phyloP scores from a whole-genome alignment of 2,113 vertebrate genomes.

The Puntigrus tetrazona region DNA sequence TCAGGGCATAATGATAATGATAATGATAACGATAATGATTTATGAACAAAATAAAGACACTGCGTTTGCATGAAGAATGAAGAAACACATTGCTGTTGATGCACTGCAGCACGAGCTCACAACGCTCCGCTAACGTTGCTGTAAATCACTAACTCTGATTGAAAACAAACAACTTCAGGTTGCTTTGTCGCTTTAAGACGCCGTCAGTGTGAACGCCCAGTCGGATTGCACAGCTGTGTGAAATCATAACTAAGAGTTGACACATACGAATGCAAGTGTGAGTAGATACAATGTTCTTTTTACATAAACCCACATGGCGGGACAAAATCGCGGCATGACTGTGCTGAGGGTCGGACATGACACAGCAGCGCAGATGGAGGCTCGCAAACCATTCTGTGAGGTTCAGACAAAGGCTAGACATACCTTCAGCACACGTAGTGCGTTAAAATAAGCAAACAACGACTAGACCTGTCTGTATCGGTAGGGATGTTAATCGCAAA shows the following conservation, averaged over 20 bases:
- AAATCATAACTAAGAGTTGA: not conserved
- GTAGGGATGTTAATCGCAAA: slow-evolving; percentile 10
- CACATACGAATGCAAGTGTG: not conserved
- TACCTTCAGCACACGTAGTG: slow-evolving; percentile 14
- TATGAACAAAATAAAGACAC: not conserved
- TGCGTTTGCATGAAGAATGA: no score
- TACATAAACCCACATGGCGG: not conserved
- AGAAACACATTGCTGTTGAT: not conserved
- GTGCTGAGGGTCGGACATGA: not conserved
- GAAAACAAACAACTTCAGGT: not conserved
- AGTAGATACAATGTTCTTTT: not conserved
- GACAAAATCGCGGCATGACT: slow-evolving; percentile 12
- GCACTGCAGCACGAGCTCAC: not conserved
- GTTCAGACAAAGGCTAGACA: slow-evolving; percentile 32
- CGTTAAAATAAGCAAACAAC: slow-evolving; percentile 51
- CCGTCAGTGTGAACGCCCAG: not conserved
- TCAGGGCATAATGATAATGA: not conserved
- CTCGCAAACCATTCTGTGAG: slow-evolving; percentile 13
- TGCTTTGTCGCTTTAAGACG: not conserved
- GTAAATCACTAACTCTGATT: not conserved
- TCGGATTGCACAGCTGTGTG: not conserved
- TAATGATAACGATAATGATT: no score
- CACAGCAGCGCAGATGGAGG: slow-evolving; percentile 8
- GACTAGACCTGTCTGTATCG: slow-evolving; percentile 4
- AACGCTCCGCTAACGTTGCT: not conserved